Evolutionary conservation across 2,113 vertebrate species (phyloP), one percentile per base, ranked within the genome.

Genomic region (Oceanodroma tethys): DNA sequence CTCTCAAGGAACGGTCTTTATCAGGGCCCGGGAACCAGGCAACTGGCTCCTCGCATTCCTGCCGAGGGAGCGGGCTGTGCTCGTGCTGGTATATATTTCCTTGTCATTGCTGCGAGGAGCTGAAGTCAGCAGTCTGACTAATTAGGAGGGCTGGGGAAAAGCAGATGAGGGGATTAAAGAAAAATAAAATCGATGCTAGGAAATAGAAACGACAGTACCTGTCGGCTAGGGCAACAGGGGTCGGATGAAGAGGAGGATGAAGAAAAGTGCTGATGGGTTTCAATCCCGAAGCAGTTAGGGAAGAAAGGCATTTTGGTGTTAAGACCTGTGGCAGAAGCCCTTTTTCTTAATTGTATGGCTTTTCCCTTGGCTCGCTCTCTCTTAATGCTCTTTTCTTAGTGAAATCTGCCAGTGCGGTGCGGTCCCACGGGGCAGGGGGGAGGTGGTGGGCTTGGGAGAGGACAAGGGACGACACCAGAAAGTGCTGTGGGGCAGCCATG

Each of bases 51-150:
- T 81, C 11, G 4, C 47, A 0, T 34, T 70, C 45, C 89, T 88
- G 76, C 86, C 0, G 3, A 32, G 58, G 75, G 47, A 81, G 90
- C 91, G 29, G 83, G 60, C 74, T 86, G 81, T 27, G 87, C 88
- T 85, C 2, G 0, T 38, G 18, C 32, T 17, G n/a, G 71, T 38
- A 10, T 36, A 2, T 40, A 23, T 60, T 13, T 86, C 71, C 91
- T 60, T 81, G 66, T 91, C 81, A 47, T 60, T 10, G 62, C 95
- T 65, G 67, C 6, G 0, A 83, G 47, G 42, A 93, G 75, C 78
- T 88, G 94, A 52, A 90, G 75, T 85, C 82, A 58, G 88, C 84
- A 70, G 84, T 87, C 95, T 89, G 55, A 60, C 91, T 95, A 84
- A 82, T 88, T 87, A 74, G 81, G 80, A 90, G 70, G 66, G 67